Percentiles rank a stretch among this genome's conserved stretches.
Evolutionary conservation across 2,797 vertebrate genomes (phyloP).

Genomic region (Peromyscus nudipes): DNA sequence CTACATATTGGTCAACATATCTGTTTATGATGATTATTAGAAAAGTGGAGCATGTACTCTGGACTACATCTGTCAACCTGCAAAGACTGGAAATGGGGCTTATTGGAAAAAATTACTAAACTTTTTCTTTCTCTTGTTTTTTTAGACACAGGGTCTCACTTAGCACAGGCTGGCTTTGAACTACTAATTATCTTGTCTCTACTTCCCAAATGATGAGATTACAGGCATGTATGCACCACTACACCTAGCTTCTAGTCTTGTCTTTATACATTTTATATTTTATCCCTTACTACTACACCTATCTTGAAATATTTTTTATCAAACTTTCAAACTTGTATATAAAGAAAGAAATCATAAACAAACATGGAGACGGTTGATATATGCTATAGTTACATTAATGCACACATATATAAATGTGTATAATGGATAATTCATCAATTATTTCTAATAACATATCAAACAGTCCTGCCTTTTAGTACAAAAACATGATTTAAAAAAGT

Average conservation of each 20-base stretch:
- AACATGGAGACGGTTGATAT: neutral
- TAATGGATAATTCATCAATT: neutral
- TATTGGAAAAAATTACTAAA: neutral
- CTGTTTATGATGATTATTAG: neutral
- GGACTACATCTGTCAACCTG: neutral
- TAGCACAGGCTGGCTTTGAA: neutral
- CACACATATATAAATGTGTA: neutral
- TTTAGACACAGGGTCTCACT: neutral
- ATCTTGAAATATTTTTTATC: neutral
- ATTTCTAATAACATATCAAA: neutral
- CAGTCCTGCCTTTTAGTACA: neutral
- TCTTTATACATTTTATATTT: slow-evolving; percentile 7
- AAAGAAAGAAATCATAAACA: neutral
- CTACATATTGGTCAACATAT: neutral
- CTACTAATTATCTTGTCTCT: neutral
- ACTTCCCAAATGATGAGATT: neutral
- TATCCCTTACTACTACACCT: neutral
- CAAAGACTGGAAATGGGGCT: neutral
- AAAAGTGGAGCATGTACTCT: neutral
- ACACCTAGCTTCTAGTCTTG: neutral
- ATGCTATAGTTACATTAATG: neutral
- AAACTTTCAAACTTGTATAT: neutral
- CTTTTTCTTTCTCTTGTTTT: neutral
- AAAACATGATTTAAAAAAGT: slow-evolving; percentile 22
- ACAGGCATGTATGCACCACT: neutral